These are phyloP conservation scores for Meta bourneti DNA, from an alignment of 2,888 invertebrate genomes.

Conservation along the genomic window DNA sequence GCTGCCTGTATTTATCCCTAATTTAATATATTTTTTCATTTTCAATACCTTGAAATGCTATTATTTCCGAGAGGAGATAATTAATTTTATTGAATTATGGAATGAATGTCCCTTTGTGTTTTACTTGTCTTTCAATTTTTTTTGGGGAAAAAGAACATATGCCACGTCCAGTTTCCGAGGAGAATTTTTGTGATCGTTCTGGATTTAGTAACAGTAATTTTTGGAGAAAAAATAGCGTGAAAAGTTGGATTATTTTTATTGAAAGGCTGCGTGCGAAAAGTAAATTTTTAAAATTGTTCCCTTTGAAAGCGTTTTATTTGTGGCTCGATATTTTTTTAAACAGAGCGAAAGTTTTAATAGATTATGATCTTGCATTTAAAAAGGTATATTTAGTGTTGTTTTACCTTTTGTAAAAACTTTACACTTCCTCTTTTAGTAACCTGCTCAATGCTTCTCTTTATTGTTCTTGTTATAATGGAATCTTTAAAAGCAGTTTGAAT, in stretches of 20 bases:
- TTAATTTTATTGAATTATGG: conserved; percentile 46
- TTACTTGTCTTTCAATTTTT: not conserved
- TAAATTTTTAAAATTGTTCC: not conserved
- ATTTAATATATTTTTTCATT: conserved; percentile 29
- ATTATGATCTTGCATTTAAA: no score
- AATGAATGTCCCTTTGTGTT: conserved; percentile 5
- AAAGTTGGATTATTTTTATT: not conserved
- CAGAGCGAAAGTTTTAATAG: no score
- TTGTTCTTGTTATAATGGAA: not conserved
- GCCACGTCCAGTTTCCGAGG: not conserved
- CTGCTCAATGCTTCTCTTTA: not conserved
- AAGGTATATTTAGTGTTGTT: no score
- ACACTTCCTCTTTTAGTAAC: no score
- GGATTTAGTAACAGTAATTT: not conserved
- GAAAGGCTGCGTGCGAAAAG: not conserved
- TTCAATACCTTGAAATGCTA: conserved; percentile 1
- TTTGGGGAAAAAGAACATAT: not conserved
- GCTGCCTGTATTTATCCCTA: not conserved
- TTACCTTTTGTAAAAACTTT: no score
- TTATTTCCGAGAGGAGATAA: conserved; percentile 17
- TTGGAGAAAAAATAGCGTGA: not conserved
- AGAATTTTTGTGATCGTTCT: not conserved
- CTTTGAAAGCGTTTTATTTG: no score
- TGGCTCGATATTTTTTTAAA: no score
- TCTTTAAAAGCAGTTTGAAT: not conserved